phyloP scores from a whole-genome alignment of 2,888 invertebrate genomes.

The Synanthedon andrenaeformis region DNA sequence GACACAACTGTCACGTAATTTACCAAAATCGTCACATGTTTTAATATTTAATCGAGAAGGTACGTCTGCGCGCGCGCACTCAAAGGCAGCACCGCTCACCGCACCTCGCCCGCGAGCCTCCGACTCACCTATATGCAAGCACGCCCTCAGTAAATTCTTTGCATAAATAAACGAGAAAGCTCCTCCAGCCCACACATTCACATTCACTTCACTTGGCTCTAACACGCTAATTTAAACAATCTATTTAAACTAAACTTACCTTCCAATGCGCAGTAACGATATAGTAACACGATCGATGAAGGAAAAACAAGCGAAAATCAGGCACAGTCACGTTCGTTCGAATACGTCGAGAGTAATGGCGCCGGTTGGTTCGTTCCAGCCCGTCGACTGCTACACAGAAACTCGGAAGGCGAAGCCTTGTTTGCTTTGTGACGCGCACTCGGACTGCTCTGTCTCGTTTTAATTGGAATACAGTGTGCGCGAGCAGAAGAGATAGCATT shows the following conservation, averaged over 20 bases:
- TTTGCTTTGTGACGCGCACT: constrained; percentile 57
- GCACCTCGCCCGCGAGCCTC: constrained; percentile 50
- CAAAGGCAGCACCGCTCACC: constrained; percentile 49
- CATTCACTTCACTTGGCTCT: constrained; percentile 43
- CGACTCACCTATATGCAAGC: constrained; percentile 50
- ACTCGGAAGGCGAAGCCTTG: constrained; percentile 64
- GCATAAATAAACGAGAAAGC: constrained; percentile 67
- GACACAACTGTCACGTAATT: constrained; percentile 35
- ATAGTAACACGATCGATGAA: constrained; percentile 59
- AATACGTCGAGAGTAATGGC: constrained; percentile 65
- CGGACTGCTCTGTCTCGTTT: constrained; percentile 32
- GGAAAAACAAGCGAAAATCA: constrained; percentile 54
- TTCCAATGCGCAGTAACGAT: constrained; percentile 66
- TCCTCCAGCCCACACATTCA: constrained; percentile 29
- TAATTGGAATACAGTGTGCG: constrained; percentile 2
- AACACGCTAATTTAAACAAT: constrained; percentile 41
- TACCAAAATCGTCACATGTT: constrained; percentile 46
- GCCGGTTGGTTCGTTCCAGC: constrained; percentile 46
- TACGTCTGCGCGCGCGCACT: constrained; percentile 51
- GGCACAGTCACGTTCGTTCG: constrained; percentile 64
- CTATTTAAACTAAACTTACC: constrained; percentile 55
- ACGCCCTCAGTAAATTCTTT: constrained; percentile 67
- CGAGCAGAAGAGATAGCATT: constrained; percentile 24
- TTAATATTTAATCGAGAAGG: constrained; percentile 3
- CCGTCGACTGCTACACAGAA: constrained; percentile 51